Conservation (phyloP, 2,113 vertebrate species). For the Misgurnus mizolepis region DNA sequence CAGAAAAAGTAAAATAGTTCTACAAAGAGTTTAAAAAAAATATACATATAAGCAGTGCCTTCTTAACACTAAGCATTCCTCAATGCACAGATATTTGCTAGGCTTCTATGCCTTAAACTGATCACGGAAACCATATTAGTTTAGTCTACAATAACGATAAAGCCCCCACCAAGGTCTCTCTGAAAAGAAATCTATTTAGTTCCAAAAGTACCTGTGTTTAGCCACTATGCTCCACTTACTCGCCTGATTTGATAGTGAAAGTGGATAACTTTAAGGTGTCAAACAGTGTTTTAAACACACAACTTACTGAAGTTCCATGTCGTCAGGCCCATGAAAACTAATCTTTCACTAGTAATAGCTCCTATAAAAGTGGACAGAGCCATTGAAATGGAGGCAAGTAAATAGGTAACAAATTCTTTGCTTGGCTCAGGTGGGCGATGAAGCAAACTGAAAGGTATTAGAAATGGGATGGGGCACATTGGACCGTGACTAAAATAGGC, state of each 20-base stretch:
- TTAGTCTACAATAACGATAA: constrained; percentile 53
- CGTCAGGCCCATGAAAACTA: constrained; percentile 80
- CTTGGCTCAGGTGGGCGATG: constrained; percentile 83
- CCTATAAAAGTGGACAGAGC: constrained; percentile 84
- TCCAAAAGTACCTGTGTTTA: constrained; percentile 42
- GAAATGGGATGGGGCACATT: constrained; percentile 78
- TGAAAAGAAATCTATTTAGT: constrained; percentile 55
- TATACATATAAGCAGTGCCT: background rate
- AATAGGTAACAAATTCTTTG: constrained; percentile 88
- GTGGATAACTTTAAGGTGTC: constrained; percentile 53
- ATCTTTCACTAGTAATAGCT: constrained; percentile 86
- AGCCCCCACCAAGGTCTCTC: constrained; percentile 38
- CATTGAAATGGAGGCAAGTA: constrained; percentile 82
- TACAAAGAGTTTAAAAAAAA: background rate
- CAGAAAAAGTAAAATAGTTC: background rate
- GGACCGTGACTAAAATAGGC: constrained; percentile 73
- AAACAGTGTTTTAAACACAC: constrained; percentile 54
- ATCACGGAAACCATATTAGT: constrained; percentile 27
- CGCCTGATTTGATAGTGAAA: constrained; percentile 60
- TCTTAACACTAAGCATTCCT: background rate
- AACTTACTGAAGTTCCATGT: constrained; percentile 77
- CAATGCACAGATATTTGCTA: background rate
- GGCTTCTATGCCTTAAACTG: constrained; percentile 1
- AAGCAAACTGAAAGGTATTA: constrained; percentile 84
- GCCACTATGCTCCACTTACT: constrained; percentile 45